Evolutionary conservation across 2,113 vertebrate species (phyloP).

Genomic region (Stegostoma tigrinum): DNA sequence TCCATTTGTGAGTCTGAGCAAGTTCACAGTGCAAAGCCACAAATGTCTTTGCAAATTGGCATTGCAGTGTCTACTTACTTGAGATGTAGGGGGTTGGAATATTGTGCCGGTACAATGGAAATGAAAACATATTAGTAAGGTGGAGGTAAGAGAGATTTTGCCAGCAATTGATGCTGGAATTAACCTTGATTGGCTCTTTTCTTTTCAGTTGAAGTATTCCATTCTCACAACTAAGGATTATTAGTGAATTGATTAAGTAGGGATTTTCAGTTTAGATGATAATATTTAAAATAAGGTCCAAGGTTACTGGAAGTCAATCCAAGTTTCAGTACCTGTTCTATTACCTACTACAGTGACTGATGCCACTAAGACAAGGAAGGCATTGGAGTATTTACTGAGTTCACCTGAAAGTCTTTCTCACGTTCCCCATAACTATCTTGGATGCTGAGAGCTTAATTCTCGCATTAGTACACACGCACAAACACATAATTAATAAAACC

Average conservation of each 20-base stretch:
- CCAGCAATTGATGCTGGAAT: background rate
- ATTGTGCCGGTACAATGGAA: background rate
- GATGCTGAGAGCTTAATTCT: background rate
- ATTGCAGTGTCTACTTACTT: background rate
- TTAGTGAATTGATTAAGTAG: background rate
- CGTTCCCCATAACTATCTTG: background rate
- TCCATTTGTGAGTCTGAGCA: background rate
- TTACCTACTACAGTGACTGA: background rate
- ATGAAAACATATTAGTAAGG: background rate
- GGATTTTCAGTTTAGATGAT: background rate
- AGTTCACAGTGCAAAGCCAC: background rate
- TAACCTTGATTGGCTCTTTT: background rate
- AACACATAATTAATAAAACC: too few species aligned
- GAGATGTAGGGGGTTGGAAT: background rate
- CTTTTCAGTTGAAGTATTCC: background rate
- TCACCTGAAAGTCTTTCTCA: background rate
- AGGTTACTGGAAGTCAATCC: background rate
- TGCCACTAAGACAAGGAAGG: background rate
- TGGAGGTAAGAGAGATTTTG: background rate
- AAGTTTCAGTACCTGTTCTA: background rate
- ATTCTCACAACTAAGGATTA: constrained; percentile 6
- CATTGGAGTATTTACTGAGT: background rate
- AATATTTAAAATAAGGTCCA: background rate
- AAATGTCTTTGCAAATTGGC: background rate
- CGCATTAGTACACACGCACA: too few species aligned